These are phyloP conservation scores for Prolemur simus DNA, from an alignment of 2,113 vertebrate genomes.

Conservation along the genomic window DNA sequence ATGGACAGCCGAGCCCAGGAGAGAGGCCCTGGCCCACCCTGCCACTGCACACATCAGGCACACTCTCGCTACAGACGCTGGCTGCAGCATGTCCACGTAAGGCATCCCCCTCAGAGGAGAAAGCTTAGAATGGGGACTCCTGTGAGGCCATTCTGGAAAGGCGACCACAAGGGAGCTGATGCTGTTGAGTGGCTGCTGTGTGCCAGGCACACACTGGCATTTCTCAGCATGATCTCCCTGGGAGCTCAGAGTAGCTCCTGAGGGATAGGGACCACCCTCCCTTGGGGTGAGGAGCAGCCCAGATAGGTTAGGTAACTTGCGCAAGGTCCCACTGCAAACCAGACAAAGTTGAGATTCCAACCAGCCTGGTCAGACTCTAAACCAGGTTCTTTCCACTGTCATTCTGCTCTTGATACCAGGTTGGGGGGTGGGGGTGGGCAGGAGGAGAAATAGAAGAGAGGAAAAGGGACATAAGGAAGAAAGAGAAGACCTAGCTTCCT, in stretches of 20 bases:
- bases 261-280: rapidly evolving
- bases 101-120: background rate
- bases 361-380: background rate
- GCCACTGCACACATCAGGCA: rapidly evolving
- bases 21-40: background rate
- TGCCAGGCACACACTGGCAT: background rate
- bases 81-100: background rate
- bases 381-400: background rate
- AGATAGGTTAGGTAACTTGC: background rate
- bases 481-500: background rate
- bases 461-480: background rate
- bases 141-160: background rate
- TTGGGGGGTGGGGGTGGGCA: background rate
- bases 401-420: background rate
- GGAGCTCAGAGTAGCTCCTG: background rate
- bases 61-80: rapidly evolving
- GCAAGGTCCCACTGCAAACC: background rate
- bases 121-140: background rate
- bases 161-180: background rate
- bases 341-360: background rate
- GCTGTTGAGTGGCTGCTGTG: background rate
- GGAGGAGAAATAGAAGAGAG: too few relatives aligned
- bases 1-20: background rate
- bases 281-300: background rate
- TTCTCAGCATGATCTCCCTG: background rate